Conservation (phyloP, 1,140 invertebrate genomes). For the Tetramorium simillimum region DNA sequence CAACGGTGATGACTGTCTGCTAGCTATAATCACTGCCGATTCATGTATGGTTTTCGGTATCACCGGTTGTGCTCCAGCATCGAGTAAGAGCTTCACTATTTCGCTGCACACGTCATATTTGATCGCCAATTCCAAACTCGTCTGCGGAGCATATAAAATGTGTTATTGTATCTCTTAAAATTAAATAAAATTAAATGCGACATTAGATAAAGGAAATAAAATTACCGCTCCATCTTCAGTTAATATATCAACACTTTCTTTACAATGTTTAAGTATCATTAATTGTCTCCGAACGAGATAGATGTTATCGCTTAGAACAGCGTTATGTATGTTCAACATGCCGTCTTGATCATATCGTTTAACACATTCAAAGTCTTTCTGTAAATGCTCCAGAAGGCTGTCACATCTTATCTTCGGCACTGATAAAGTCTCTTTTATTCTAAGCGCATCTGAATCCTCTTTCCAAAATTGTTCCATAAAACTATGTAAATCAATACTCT, state of each 20-base stretch:
- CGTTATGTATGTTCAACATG: slow-evolving; percentile 76
- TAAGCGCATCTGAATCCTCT: not conserved
- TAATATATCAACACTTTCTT: slow-evolving; percentile 68
- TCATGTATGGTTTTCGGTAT: slow-evolving; percentile 61
- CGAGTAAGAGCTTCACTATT: slow-evolving; percentile 72
- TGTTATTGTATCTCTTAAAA: not conserved
- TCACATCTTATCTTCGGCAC: slow-evolving; percentile 23
- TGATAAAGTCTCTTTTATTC: slow-evolving; percentile 55
- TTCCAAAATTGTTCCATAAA: slow-evolving; percentile 39
- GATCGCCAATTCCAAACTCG: slow-evolving; percentile 77
- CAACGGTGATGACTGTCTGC: slow-evolving; percentile 70
- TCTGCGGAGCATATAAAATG: slow-evolving; percentile 66
- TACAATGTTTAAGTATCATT: slow-evolving; percentile 67
- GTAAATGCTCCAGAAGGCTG: slow-evolving; percentile 59
- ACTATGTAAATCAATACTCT: slow-evolving; percentile 54
- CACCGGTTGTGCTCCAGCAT: slow-evolving; percentile 73
- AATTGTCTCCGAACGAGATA: slow-evolving; percentile 71
- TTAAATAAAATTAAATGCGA: slow-evolving; percentile 26
- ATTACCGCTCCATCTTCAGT: slow-evolving; percentile 70
- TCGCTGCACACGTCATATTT: slow-evolving; percentile 51
- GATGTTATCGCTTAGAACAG: slow-evolving; percentile 67
- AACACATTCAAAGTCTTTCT: slow-evolving; percentile 66
- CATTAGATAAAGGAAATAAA: slow-evolving; percentile 30
- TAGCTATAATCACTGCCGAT: slow-evolving; percentile 76
- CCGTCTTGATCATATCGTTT: slow-evolving; percentile 72